Conservation (phyloP, 2,113 vertebrate species). For the Pyxicephalus adspersus region DNA sequence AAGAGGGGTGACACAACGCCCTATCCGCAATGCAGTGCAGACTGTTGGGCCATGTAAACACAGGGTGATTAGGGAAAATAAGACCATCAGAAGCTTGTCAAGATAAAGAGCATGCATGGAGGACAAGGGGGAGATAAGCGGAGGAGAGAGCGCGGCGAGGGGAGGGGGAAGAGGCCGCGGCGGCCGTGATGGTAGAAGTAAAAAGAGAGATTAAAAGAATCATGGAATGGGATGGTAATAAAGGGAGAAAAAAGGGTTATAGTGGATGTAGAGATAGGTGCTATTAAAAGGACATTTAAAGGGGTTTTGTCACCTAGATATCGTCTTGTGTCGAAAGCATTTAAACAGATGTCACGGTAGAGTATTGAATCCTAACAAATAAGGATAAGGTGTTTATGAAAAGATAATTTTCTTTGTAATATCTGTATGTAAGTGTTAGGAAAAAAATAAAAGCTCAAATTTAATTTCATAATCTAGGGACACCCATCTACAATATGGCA, state of each 20-base stretch:
- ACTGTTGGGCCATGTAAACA: conserved; percentile 17
- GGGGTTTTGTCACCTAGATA: no score
- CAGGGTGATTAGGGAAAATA: conserved; percentile 49
- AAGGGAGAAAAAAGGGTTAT: neutral
- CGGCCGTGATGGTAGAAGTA: neutral
- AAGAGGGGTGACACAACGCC: conserved; percentile 16
- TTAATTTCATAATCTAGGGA: no score
- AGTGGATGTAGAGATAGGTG: neutral
- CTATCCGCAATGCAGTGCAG: conserved; percentile 44
- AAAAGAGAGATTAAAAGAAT: neutral
- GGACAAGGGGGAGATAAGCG: conserved; percentile 30
- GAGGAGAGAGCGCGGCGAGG: conserved; percentile 1
- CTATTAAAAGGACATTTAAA: no score
- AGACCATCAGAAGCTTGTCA: conserved; percentile 40
- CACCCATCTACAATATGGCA: no score
- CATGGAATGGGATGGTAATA: neutral
- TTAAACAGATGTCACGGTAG: no score
- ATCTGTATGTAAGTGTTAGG: neutral
- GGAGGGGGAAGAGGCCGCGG: neutral
- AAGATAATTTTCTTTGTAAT: neutral
- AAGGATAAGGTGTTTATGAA: no score
- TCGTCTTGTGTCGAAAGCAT: no score
- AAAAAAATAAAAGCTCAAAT: no score
- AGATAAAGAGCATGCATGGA: conserved; percentile 38
- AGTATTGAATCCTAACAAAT: no score